Conservation (phyloP, 2,113 vertebrate genomes). For the Vireo altiloquus region DNA sequence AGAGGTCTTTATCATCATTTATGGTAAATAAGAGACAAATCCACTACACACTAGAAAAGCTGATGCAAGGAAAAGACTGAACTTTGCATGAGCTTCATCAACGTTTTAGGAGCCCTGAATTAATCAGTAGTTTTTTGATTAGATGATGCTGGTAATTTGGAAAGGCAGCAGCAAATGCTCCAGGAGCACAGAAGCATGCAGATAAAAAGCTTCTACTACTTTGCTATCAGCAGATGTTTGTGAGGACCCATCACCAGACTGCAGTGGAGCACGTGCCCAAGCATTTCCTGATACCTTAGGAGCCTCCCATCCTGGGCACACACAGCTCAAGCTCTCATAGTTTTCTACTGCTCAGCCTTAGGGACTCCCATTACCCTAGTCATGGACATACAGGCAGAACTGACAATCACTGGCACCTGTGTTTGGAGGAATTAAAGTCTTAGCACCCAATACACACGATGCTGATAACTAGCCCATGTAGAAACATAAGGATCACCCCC, state of each 20-base stretch:
- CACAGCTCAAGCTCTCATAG: neutral
- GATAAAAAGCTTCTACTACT: neutral
- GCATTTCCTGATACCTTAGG: neutral
- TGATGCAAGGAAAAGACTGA: conserved; percentile 13
- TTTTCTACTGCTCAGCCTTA: neutral
- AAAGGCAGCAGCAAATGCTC: neutral
- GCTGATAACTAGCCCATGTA: neutral
- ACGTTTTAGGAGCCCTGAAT: neutral
- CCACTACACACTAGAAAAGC: neutral
- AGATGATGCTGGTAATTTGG: neutral
- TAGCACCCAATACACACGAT: neutral
- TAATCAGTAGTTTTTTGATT: neutral
- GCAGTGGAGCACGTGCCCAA: fast-evolving
- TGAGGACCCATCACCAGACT: neutral
- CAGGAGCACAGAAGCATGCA: neutral
- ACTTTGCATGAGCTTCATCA: conserved; percentile 4
- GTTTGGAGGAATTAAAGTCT: neutral
- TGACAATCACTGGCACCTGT: neutral
- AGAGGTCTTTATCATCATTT: neutral
- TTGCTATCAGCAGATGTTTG: neutral
- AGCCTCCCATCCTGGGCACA: neutral
- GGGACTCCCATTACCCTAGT: neutral
- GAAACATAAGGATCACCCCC: neutral
- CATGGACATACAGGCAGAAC: neutral
- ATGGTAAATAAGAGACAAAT: conserved; percentile 17